Conservation (phyloP, 2,113 vertebrate species). For the Gnathochromis pfefferi region DNA sequence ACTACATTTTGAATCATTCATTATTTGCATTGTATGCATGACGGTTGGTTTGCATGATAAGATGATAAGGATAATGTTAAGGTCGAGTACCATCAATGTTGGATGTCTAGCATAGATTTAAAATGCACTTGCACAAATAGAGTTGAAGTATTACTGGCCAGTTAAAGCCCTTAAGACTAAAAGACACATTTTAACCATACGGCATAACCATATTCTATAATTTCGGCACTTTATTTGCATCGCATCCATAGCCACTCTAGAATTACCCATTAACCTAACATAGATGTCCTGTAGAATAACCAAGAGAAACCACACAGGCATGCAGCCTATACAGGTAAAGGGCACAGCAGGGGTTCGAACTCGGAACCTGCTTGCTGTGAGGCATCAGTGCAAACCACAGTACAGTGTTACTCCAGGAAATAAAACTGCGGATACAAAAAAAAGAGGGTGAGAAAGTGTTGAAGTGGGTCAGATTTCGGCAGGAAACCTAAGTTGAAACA, state of each 20-base stretch:
- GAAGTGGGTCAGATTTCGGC: rapidly evolving
- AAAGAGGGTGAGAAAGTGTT: not conserved
- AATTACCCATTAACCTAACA: not conserved
- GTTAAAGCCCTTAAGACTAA: not conserved
- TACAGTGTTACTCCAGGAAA: not conserved
- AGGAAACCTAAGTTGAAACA: not conserved
- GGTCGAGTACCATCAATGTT: not conserved
- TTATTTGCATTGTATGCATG: not conserved
- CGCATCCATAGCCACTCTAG: not conserved
- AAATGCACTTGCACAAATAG: not conserved
- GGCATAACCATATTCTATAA: not conserved
- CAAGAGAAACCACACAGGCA: not conserved
- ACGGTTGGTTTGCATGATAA: not conserved
- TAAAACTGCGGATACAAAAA: rapidly evolving
- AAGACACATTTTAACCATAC: not conserved
- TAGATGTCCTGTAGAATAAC: not conserved
- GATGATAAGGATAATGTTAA: not conserved
- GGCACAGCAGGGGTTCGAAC: not conserved
- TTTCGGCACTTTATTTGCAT: not conserved
- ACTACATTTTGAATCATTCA: not conserved
- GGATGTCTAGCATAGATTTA: not conserved
- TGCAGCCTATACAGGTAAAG: not conserved
- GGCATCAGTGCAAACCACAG: not conserved
- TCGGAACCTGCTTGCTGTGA: not conserved
- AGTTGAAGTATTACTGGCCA: not conserved